A percentile compares a stretch with the other conserved stretches of the same genome.
Evolutionary conservation across 2,113 vertebrate species (phyloP).

Genomic region (Nyctibius bracteatus): DNA sequence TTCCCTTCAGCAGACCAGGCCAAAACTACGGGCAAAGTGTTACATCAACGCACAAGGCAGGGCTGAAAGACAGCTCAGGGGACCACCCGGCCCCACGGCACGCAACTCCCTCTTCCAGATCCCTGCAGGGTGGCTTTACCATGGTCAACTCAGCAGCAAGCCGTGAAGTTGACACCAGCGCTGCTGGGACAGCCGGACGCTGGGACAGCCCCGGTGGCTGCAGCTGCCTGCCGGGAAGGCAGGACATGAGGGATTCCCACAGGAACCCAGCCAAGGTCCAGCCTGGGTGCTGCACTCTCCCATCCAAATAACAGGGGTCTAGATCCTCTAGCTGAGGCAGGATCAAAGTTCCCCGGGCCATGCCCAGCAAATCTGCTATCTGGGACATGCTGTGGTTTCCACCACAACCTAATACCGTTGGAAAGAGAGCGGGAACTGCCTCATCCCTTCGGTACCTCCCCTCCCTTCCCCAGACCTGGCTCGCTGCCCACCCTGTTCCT

Average conservation of each 20-base stretch:
- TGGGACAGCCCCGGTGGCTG: fast-evolving
- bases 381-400: neutral
- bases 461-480: neutral
- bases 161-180: neutral
- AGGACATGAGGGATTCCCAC: conserved; percentile 23
- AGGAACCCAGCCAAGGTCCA: conserved; percentile 7
- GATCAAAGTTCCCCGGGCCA: neutral
- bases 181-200: neutral
- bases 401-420: neutral
- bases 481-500: neutral
- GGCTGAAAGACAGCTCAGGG: neutral
- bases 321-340: neutral
- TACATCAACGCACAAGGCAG: neutral
- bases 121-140: neutral
- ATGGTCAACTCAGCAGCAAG: neutral
- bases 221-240: conserved; percentile 17
- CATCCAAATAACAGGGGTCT: neutral
- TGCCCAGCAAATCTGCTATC: neutral
- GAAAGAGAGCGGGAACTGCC: neutral
- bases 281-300: neutral
- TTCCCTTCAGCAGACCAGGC: neutral
- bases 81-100: neutral
- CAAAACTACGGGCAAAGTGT: neutral
- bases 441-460: neutral
- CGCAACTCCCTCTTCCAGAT: neutral